Base-by-base conservation (phyloP, 1,140 invertebrate species). In the Hesperophylax magnus region DNA sequence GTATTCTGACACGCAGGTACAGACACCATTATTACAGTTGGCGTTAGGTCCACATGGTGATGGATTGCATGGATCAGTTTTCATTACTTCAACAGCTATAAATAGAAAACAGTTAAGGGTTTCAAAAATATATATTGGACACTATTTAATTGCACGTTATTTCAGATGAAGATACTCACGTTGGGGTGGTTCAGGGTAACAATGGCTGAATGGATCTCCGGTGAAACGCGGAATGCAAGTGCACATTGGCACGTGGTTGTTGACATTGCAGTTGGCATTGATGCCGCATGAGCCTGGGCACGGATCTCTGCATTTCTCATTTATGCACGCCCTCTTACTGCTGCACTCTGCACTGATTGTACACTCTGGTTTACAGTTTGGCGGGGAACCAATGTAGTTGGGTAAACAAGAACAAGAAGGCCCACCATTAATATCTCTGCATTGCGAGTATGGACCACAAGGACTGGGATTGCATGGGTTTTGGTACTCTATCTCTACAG, bases 11-110 rank as follows among this genome's bases (percentile, higher is more conserved):
- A 91, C 85, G 87, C 93, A 94, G 18, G 92, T 91, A 84, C 94
- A 95, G 65, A 92, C 91, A n/a, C 92, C 92, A 69, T 92, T 90
- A 56, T 91, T 87, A 86, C 94, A 96, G 82, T 92, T 85, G 81
- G 93, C 92, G 86, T 95, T 94, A 9, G 93, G 89, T 76, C 94
- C 94, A 86, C 94, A 96, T 15, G 94, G 94, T 14, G 92, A 93
- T 77, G 94, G 94, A 85, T 91, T 88, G 84, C 95, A 96, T 20
- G 92, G 93, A 84, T 94, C 90, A 56, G 86, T 85, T 89, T 90
- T 83, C 85, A 89, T 87, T 8, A 83, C 81, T 86, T 91, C 88
- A 77, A 88, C 86, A 22, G 88, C 86, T 56, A 89, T 86, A 67
- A 84, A 75, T 20, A 82, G 74, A 39, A 86, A 87, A 93, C 94